Conservation (phyloP, 2,888 invertebrate genomes). For the Dryobota labecula region DNA sequence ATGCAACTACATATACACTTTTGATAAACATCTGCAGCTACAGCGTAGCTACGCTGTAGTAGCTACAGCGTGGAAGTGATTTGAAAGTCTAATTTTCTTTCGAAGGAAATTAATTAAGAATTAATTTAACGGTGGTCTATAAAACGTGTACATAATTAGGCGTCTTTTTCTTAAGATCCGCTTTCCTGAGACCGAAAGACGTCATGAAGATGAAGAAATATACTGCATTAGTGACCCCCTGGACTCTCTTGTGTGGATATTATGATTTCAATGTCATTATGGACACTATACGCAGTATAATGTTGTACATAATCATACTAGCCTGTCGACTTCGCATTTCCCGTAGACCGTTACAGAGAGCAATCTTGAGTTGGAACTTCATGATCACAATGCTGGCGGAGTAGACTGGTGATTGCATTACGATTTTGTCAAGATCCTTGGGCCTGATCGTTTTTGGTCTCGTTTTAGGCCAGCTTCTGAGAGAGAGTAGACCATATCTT, state of each 20-base stretch:
- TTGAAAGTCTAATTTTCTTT: constrained; percentile 56
- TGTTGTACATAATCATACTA: constrained; percentile 31
- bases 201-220: constrained; percentile 35
- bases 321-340: constrained; percentile 18
- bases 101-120: constrained; percentile 50
- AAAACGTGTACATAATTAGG: constrained; percentile 46
- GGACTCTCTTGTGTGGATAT: constrained; percentile 27
- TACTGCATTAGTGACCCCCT: constrained; percentile 40
- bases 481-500: neutral
- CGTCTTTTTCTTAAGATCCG: constrained; percentile 22
- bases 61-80: constrained; percentile 39
- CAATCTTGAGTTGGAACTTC: neutral
- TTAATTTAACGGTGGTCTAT: constrained; percentile 47
- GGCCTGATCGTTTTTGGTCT: neutral
- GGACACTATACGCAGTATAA: constrained; percentile 8
- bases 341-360: constrained; percentile 5
- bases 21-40: constrained; percentile 50
- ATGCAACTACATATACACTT: constrained; percentile 4
- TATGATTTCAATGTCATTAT: constrained; percentile 12
- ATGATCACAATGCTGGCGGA: neutral
- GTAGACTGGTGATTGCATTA: neutral
- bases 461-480: neutral
- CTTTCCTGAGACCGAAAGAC: constrained; percentile 28
- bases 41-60: too few species aligned
- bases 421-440: neutral